Percentiles rank a stretch among this genome's conserved stretches.
These are phyloP conservation scores for Acronicta leporina DNA, from an alignment of 2,888 invertebrate genomes.

Conservation along the genomic window DNA sequence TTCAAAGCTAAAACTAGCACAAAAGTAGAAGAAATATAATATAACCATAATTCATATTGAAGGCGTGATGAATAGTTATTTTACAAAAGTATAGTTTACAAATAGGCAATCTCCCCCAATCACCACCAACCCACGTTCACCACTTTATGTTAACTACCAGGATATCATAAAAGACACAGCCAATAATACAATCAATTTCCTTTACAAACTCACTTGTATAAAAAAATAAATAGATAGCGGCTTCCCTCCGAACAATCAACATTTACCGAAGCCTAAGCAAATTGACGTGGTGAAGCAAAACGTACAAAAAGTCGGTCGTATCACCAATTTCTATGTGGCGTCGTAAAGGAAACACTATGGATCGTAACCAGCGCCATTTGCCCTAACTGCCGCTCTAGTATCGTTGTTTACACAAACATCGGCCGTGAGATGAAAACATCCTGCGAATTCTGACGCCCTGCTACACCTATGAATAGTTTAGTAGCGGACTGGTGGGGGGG, in stretches of 20 bases:
- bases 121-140: no score
- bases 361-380: conserved; percentile 52
- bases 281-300: conserved; percentile 29
- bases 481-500: conserved; percentile 28
- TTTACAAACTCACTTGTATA: conserved; percentile 22
- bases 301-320: conserved; percentile 40
- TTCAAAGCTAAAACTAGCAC: no score
- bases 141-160: conserved; percentile 15
- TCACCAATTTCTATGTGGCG: conserved; percentile 34
- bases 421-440: conserved; percentile 74
- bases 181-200: conserved; percentile 19
- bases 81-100: background rate
- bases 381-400: conserved; percentile 49
- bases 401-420: conserved; percentile 80
- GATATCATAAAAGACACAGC: conserved; percentile 21
- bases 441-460: conserved; percentile 56
- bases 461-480: conserved; percentile 59
- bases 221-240: conserved; percentile 31
- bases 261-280: conserved; percentile 39
- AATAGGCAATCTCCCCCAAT: no score
- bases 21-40: no score
- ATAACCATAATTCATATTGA: no score
- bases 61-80: background rate
- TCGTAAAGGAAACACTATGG: conserved; percentile 52
- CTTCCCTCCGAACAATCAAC: conserved; percentile 30